These are phyloP conservation scores for Platyscapa corneri DNA, from an alignment of 1,140 invertebrate species.

Conservation along the genomic window DNA sequence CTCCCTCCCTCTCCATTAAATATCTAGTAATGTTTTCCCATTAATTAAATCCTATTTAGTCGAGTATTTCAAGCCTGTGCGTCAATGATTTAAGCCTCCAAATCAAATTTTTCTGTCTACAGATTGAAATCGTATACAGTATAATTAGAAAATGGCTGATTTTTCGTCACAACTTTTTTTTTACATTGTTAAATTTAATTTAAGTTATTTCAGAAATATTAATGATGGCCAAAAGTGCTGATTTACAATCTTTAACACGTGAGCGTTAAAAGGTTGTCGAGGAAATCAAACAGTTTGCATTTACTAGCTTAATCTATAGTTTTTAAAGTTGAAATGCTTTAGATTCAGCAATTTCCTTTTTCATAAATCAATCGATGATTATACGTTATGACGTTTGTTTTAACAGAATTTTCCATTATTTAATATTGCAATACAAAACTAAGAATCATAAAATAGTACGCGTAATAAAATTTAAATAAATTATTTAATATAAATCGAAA, in stretches of 20 bases:
- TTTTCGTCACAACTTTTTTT: background rate
- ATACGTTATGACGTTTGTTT: background rate
- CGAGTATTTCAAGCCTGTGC: background rate
- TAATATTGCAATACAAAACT: too few species aligned
- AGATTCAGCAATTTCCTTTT: background rate
- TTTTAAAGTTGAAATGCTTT: background rate
- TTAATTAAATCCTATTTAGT: slow-evolving; percentile 25
- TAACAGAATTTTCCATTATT: background rate
- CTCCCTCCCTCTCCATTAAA: background rate
- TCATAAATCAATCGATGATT: background rate
- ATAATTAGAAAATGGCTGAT: background rate
- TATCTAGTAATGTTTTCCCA: background rate
- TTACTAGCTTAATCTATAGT: too few species aligned
- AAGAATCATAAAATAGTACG: too few species aligned
- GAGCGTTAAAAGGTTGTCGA: background rate
- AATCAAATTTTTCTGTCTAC: background rate
- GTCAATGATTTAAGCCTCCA: background rate
- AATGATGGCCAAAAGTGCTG: background rate
- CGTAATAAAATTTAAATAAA: too few species aligned
- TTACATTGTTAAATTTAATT: background rate
- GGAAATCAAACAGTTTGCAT: too few species aligned
- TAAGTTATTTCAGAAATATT: background rate
- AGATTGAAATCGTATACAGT: background rate
- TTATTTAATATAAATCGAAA: background rate
- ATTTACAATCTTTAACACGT: background rate